Evolutionary conservation across 2,113 vertebrate species (phyloP), one percentile per base, ranked within the genome.

Genomic region (Columbina picui): DNA sequence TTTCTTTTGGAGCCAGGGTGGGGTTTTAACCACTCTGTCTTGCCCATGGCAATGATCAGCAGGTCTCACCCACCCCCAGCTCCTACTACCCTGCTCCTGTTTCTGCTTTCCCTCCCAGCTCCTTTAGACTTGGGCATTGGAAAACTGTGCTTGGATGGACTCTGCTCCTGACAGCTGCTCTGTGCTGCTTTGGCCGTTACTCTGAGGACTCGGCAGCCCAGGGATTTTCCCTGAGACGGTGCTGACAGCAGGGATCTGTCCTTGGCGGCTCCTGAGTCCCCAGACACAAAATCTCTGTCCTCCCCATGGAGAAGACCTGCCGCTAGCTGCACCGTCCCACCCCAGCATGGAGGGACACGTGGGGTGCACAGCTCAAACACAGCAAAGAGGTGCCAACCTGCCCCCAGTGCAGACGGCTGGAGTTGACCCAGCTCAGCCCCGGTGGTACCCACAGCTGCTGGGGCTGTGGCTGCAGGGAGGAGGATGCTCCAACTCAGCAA

Each of bases 101-200:
- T 29, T 61, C 80, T 1, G 1, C 47, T 26, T 77, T 32, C 53
- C 10, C 64, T 53, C 69, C 23, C 79, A 21, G 1, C 7, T 49
- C 53, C 30, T 65, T 6, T 30, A 18, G 29, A 36, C 14, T 4
- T 7, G 11, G 25, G 3, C 4, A 3, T 1, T 36, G 56, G 21
- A 16, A 75, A 79, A 41, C 4, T 1, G 5, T 14, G 52, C 65
- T 9, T 1, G 0, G 59, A 47, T 29, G 12, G 26, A 32, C 10
- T 55, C 30, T 82, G 39, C 70, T 70, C 50, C 34, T 16, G 38
- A 0, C 0, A 3, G 20, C 26, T 80, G 49, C 36, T 64, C 34
- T 0, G 1, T 0, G 0, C 13, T 50, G 10, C n/a, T 87, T 30
- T 55, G 47, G 12, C 52, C 1, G 0, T 32, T 65, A 12, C 27